Base-by-base conservation (phyloP, 2,888 invertebrate species). In the Lutraria lutraria region DNA sequence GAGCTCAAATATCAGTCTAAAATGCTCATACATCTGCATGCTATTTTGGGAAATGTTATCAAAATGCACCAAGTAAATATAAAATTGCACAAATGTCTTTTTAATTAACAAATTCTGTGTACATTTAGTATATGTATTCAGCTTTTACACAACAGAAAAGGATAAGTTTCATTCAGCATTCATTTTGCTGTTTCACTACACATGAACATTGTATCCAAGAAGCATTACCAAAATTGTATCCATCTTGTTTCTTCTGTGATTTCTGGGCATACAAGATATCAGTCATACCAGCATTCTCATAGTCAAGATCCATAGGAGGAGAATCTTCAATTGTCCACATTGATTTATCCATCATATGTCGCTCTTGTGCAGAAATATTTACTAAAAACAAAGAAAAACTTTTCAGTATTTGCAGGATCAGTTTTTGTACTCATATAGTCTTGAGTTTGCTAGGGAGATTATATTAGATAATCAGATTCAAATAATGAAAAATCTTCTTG, bases 221-320 rank as follows among this genome's bases (percentile, higher is more conserved):
- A 21, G 16, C 6, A 79, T 34, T 34, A 43, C 52, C 43, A 79
- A 43, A 79, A 21, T 52, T 79, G 79, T 79, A 19, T 19, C 19
- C 2, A 12, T 43, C 34, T 19, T 79, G 16, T 34, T 34, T 16
- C 34, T 34, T 31, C 0, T 52, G 81, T 10, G n/a, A 15, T 52
- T 81, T 43, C 25, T 53, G 81, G 34, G 76, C 31, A 81, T 86
- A 72, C 29, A 86, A 54, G 21, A 76, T 43, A 19, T 72, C 31
- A n/a, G 53, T 53, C 3, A 76, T 83, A 31, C 86, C 60, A 12
- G 72, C 31, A 43, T 83, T 87, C 15, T 88, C 91, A 72, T 88
- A 90, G 19, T 94, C 94, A 15, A 94, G 72, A 81, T 94, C 94
- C 94, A 94, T 94, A 3, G 94, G 94, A 19, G 94, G 94, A 3